A percentile compares a stretch with the other conserved stretches of the same genome.
phyloP scores from a whole-genome alignment of 2,888 invertebrate species.

The Hydraecia micacea region DNA sequence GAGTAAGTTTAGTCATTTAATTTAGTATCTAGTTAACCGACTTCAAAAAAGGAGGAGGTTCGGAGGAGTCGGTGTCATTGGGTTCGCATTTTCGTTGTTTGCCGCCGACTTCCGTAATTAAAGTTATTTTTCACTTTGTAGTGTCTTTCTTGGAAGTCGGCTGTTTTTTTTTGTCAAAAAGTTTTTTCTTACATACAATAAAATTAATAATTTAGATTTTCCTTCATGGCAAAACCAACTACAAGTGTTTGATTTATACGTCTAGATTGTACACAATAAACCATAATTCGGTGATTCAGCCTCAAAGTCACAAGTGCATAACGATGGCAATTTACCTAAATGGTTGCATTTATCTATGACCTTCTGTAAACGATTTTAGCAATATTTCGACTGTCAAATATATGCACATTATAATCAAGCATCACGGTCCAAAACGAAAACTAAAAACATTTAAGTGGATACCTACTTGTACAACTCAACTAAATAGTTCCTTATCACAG shows the following conservation, averaged over 20 bases:
- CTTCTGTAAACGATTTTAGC: constrained; percentile 39
- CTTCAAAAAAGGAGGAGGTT: too few species aligned
- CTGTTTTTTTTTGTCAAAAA: too few species aligned
- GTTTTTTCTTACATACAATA: neutral
- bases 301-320: constrained; percentile 16
- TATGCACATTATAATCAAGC: neutral
- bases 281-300: constrained; percentile 27
- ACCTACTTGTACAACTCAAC: neutral
- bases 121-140: too few species aligned
- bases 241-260: neutral
- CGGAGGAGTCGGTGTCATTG: too few species aligned
- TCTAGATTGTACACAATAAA: constrained; percentile 10
- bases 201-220: neutral
- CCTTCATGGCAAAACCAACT: neutral
- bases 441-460: neutral
- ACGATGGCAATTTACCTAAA: constrained; percentile 46
- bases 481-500: neutral
- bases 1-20: too few species aligned
- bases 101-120: too few species aligned
- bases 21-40: too few species aligned
- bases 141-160: too few species aligned
- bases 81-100: too few species aligned
- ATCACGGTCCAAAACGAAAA: neutral
- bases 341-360: constrained; percentile 47
- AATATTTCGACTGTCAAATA: constrained; percentile 4